Evolutionary conservation across 2,797 vertebrate genomes (phyloP).

Genomic region (Fringilla coelebs): DNA sequence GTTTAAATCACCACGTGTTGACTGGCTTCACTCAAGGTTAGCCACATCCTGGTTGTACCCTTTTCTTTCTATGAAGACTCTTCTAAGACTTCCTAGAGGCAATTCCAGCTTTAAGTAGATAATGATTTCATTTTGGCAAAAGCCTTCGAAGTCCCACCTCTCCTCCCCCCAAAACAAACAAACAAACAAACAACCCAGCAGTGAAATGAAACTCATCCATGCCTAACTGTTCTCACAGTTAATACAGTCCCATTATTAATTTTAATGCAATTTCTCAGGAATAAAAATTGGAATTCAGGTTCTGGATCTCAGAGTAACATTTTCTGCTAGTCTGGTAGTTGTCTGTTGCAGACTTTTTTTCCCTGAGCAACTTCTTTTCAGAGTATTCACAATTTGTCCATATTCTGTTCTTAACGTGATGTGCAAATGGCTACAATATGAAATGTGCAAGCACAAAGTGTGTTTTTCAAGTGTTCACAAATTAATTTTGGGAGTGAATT

Average conservation of each 20-base stretch:
- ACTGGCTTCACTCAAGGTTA: not conserved
- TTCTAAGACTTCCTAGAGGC: not conserved
- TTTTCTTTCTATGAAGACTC: not conserved
- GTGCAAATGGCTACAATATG: not conserved
- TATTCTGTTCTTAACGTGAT: accelerated
- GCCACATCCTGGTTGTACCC: not conserved
- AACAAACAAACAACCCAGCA: too few species aligned
- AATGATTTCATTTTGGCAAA: not conserved
- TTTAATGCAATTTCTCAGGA: not conserved
- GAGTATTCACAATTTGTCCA: not conserved
- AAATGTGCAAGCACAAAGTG: not conserved
- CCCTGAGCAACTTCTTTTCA: not conserved
- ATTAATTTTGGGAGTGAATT: not conserved
- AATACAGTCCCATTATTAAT: not conserved
- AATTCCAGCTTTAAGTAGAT: not conserved
- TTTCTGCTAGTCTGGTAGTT: not conserved
- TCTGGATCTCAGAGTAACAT: not conserved
- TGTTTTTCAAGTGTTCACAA: not conserved
- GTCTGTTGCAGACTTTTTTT: not conserved
- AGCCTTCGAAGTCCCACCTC: accelerated
- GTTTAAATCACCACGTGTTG: accelerated
- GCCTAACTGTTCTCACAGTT: not conserved
- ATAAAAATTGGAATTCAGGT: not conserved
- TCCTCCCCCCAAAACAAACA: too few species aligned
- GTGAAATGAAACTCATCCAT: not conserved